Evolutionary conservation across 2,797 vertebrate species (phyloP).

Genomic region (Pempheris klunzingeri): DNA sequence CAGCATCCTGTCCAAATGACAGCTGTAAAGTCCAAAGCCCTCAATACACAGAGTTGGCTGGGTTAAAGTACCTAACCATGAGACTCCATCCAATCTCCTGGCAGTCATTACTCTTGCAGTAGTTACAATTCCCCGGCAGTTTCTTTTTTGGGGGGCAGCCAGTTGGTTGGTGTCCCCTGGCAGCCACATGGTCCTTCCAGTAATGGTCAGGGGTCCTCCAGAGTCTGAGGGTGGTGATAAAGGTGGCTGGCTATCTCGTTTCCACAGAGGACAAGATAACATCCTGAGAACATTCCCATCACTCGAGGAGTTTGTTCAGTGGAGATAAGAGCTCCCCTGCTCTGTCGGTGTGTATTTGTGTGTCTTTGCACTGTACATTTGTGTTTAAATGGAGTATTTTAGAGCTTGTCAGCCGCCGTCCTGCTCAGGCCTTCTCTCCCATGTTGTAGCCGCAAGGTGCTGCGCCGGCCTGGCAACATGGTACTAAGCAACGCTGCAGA

Average conservation of each 20-base stretch:
- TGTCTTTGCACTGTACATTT: conserved; percentile 34
- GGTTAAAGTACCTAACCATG: conserved; percentile 39
- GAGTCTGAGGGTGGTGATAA: conserved; percentile 75
- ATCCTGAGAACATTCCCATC: conserved; percentile 82
- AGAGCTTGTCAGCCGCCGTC: conserved; percentile 27
- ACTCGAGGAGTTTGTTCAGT: conserved; percentile 77
- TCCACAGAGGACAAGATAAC: conserved; percentile 81
- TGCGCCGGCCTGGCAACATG: conserved; percentile 5
- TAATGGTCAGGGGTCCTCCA: conserved; percentile 72
- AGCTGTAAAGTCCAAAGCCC: conserved; percentile 36
- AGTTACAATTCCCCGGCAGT: conserved; percentile 51
- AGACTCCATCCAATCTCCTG: conserved; percentile 56
- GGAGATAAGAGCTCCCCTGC: conserved; percentile 72
- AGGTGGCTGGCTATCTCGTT: conserved; percentile 77
- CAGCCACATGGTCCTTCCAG: conserved; percentile 66
- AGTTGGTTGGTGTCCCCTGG: conserved; percentile 61
- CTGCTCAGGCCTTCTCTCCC: conserved; percentile 18
- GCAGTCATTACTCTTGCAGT: conserved; percentile 56
- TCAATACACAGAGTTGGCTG: conserved; percentile 7
- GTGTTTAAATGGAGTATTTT: conserved; percentile 41
- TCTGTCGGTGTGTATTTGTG: conserved; percentile 34
- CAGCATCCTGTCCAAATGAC: conserved; percentile 34
- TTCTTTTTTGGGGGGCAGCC: conserved; percentile 31
- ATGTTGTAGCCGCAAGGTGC: conserved; percentile 28
- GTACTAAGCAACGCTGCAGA: conserved; percentile 16